Evolutionary conservation across 2,797 vertebrate species (phyloP), one percentile per base, ranked within the genome.

Genomic region (Huso huso): DNA sequence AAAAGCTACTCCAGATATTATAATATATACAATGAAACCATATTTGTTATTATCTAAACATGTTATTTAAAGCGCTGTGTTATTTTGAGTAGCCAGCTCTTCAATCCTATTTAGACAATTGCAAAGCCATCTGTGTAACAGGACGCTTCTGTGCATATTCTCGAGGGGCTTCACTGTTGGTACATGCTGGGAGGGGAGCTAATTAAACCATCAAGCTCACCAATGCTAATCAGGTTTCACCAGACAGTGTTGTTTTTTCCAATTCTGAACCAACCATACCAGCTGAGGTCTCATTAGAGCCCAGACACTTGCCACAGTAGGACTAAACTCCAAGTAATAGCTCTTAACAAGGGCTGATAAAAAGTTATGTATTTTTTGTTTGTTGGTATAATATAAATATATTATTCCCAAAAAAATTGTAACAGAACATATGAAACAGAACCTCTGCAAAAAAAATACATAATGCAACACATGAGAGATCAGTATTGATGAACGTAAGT

Each of bases 401-500:
- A 23, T 23, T 23, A 23, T 23, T 23, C 23, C 1, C 23, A n/a
- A n/a, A n/a, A 23, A 23, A 23, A 23, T 23, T 23, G 23, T 23
- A 23, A 23, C 23, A 23, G 23, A 23, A 23, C 23, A 3, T 3
- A 23, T 23, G 23, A 23, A 58, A 58, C 9, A 58, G 55, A 58
- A 52, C 13, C 11, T 58, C 55, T 58, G 55, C 2, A 37, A 37
- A 37, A 4, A 1, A 37, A 37, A 37, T 37, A 37, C 23, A n/a
- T 13, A 58, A 58, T 10, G 61, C 15, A 15, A 23, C 7, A 11
- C 49, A 51, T 51, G 13, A 11, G 52, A 9, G 37, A 57, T 48
- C n/a, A 10, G 23, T 23, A 62, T n/a, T 60, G 63, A 65, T 12
- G 48, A 49, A 49, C 9, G 53, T 49, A 69, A 51, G 57, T 23